Conservation (phyloP, 2,797 vertebrate genomes). For the Cichlasoma orientale region DNA sequence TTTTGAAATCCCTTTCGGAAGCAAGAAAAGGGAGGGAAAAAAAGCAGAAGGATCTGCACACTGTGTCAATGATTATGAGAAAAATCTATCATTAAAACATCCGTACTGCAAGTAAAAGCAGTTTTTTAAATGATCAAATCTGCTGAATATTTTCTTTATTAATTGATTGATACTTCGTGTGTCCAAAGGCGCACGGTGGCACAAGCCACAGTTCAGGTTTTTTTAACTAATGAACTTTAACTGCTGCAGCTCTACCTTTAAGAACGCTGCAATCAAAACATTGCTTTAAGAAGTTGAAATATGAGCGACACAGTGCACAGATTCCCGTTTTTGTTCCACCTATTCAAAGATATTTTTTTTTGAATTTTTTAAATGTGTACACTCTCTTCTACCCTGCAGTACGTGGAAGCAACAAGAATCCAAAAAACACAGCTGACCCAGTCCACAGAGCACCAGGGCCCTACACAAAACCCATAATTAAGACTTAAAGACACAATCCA, state of each 20-base stretch:
- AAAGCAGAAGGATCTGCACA: constrained; percentile 16
- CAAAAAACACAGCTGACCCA: constrained; percentile 40
- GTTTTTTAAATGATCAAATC: too few species aligned
- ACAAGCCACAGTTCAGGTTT: neutral
- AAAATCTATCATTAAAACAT: neutral
- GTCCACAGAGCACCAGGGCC: constrained; percentile 56
- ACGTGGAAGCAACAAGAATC: constrained; percentile 10
- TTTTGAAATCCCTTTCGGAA: constrained; percentile 12
- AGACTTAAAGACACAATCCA: constrained; percentile 72
- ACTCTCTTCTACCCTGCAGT: constrained; percentile 1
- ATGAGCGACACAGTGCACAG: neutral
- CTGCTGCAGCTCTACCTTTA: neutral
- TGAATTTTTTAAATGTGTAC: neutral
- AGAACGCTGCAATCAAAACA: neutral
- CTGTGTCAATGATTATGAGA: neutral
- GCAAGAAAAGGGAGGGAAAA: neutral
- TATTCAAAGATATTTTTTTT: neutral
- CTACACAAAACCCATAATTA: constrained; percentile 53
- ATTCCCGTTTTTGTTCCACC: constrained; percentile 2
- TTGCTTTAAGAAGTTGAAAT: neutral
- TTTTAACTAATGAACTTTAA: neutral
- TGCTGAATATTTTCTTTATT: too few species aligned
- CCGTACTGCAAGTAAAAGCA: too few species aligned
- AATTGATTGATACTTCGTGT: too few species aligned
- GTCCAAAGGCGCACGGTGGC: neutral